These are phyloP conservation scores for Xanthostigma xanthostigma DNA, from an alignment of 2,888 invertebrate species.

Conservation along the genomic window DNA sequence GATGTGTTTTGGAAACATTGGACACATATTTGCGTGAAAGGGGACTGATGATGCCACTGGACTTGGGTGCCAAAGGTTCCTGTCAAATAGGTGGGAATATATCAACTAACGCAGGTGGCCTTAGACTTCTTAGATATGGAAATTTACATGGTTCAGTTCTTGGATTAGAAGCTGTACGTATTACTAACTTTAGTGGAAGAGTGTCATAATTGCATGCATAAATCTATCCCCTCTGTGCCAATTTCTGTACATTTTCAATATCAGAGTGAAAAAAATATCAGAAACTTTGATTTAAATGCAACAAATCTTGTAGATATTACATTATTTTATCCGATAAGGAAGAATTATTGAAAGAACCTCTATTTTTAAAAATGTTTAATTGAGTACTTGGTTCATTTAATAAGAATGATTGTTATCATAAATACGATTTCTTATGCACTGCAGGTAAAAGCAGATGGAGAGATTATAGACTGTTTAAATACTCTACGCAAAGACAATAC, in stretches of 20 bases:
- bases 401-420: too few species aligned
- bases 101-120: slow-evolving; percentile 92
- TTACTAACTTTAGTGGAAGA: not conserved
- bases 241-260: not conserved
- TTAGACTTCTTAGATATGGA: slow-evolving; percentile 87
- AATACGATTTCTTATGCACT: slow-evolving; percentile 5
- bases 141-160: slow-evolving; percentile 83
- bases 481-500: slow-evolving; percentile 93
- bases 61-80: slow-evolving; percentile 91
- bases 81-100: slow-evolving; percentile 94
- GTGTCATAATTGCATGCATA: too few species aligned
- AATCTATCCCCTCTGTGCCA: too few species aligned
- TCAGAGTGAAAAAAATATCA: too few species aligned
- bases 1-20: slow-evolving; percentile 78
- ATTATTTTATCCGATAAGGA: too few species aligned
- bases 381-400: too few species aligned
- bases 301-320: too few species aligned
- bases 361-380: too few species aligned
- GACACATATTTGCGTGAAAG: slow-evolving; percentile 57
- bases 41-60: slow-evolving; percentile 86
- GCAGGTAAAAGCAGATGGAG: slow-evolving; percentile 73
- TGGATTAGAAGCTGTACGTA: slow-evolving; percentile 78
- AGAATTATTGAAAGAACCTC: too few species aligned
- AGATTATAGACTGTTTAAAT: slow-evolving; percentile 70
- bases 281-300: too few species aligned